Base-by-base conservation (phyloP, 2,888 invertebrate species). In the Loripinus fragilis region DNA sequence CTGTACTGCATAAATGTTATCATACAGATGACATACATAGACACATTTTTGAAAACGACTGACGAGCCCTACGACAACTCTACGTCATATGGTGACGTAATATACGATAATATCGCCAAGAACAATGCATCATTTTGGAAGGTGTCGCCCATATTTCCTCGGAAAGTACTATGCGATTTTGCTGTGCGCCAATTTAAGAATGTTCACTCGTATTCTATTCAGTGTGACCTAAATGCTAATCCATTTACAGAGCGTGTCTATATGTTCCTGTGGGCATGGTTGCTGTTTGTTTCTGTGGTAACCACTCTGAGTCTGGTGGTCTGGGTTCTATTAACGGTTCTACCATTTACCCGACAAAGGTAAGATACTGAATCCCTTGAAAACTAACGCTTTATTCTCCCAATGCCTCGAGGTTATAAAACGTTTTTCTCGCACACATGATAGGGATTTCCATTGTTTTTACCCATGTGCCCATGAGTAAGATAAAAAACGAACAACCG, bases 211-310 rank as follows among this genome's bases (percentile, higher is more conserved):
- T 80, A 65, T 17, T 20, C 42, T 0, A 20, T 82, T 1, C 76
- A 78, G 50, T 85, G 85, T 71, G 41, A 74, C 12, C 68, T 85
- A 8, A 69, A 80, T 0, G 60, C 65, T 28, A 82, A 82, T 50
- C 55, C 52, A 35, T 80, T 77, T 50, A 76, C 74, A 42, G 82
- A 85, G 70, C 52, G 35, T 41, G 71, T 67, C 12, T 82, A 72
- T 52, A 72, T 76, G 70, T 76, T 85, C 42, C 25, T 85, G 7
- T 85, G 85, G 85, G 71, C 80, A 33, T 85, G 85, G 85, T 68
- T 85, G 7, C 38, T 82, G 15, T 45, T 80, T 15, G 80, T 85
- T 50, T 38, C 80, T 41, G 28, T 79, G 15, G 76, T 82, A 20
- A 82, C 80, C 17, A 69, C 71, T 20, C 33, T 74, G 25, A 85